These are phyloP conservation scores for Pristionchus japonicus DNA, from an alignment of 2,888 invertebrate species.

Conservation along the genomic window DNA sequence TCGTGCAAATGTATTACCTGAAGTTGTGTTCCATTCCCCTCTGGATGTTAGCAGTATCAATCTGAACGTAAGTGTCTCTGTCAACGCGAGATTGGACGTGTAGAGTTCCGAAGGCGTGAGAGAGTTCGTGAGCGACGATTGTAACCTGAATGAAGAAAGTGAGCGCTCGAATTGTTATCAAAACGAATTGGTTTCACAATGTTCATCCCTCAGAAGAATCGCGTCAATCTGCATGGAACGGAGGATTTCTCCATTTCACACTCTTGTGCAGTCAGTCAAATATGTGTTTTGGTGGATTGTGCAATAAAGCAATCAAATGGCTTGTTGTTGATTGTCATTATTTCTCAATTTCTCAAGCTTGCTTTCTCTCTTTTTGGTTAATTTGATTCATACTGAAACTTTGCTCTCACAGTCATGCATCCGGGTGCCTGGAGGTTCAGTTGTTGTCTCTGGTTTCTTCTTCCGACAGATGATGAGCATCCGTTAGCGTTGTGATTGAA, in stretches of 20 bases:
- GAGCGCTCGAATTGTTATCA: too few relatives aligned
- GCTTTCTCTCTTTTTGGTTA: too few relatives aligned
- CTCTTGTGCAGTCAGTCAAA: too few relatives aligned
- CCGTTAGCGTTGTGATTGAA: neutral
- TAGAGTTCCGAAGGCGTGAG: conserved; percentile 38
- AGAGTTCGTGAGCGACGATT: conserved; percentile 33
- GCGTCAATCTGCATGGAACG: too few relatives aligned
- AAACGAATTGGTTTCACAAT: too few relatives aligned
- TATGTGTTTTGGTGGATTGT: neutral
- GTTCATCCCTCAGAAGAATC: too few relatives aligned
- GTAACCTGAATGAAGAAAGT: too few relatives aligned
- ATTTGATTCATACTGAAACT: too few relatives aligned
- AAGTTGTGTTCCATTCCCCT: neutral
- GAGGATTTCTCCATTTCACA: too few relatives aligned
- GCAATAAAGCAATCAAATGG: too few relatives aligned
- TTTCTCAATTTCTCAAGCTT: too few relatives aligned
- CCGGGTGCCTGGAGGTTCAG: neutral
- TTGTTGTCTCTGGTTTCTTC: neutral
- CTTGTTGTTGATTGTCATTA: neutral
- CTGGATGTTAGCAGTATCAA: neutral
- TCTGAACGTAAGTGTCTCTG: neutral
- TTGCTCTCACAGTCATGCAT: conserved; percentile 15
- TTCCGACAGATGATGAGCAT: neutral
- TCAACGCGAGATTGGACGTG: conserved; percentile 34
- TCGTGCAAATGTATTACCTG: neutral